phyloP scores from a whole-genome alignment of 1,140 invertebrate genomes.

The Ganaspis sp. region DNA sequence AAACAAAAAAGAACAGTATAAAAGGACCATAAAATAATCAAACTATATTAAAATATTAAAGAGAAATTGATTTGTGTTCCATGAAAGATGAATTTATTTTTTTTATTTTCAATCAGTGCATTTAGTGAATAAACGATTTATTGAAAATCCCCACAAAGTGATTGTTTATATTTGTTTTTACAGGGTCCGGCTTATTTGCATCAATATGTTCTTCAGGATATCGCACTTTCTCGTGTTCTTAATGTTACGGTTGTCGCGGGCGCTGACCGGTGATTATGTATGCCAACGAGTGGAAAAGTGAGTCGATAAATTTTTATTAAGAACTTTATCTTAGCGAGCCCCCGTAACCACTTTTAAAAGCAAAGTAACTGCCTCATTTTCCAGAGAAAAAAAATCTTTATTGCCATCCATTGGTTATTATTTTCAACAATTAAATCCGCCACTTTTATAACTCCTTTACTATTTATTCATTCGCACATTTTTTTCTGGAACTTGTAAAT shows the following conservation, averaged over 20 bases:
- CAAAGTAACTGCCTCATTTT: not conserved
- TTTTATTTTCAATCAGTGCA: too few relatives aligned
- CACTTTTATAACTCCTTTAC: too few relatives aligned
- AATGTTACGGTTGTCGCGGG: conserved; percentile 64
- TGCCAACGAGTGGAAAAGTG: conserved; percentile 74
- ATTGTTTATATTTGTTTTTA: not conserved
- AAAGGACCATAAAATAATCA: too few relatives aligned
- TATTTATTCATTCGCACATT: too few relatives aligned
- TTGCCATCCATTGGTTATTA: not conserved
- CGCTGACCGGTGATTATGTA: conserved; percentile 68
- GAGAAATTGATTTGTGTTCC: too few relatives aligned
- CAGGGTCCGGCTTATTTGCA: conserved; percentile 37
- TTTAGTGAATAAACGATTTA: too few relatives aligned
- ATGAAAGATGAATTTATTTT: too few relatives aligned
- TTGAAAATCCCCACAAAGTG: not conserved
- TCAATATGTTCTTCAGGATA: conserved; percentile 51
- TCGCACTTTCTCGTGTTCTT: conserved; percentile 59
- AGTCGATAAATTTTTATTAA: conserved; percentile 55
- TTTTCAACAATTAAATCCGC: not conserved
- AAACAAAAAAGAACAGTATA: too few relatives aligned
- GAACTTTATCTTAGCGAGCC: not conserved
- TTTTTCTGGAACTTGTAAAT: not conserved
- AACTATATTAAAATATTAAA: too few relatives aligned
- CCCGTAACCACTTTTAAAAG: not conserved
- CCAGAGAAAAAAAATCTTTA: not conserved